Evolutionary conservation across 2,888 invertebrate species (phyloP).

Genomic region (Metacarcinus magister): DNA sequence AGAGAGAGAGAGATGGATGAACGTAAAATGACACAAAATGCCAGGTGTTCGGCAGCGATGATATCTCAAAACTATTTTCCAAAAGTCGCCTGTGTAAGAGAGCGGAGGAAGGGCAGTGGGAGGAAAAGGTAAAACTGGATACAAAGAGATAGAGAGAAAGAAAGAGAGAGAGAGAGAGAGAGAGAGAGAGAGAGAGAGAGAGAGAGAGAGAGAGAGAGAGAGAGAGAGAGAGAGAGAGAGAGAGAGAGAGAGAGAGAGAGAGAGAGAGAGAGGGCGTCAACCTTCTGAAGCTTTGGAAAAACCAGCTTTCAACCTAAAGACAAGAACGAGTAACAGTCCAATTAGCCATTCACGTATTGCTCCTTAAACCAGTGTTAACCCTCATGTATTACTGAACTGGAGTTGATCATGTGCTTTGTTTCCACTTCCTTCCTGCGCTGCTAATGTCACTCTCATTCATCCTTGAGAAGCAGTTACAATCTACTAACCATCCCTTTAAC

Average conservation of each 20-base stretch:
- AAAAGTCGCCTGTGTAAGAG: background rate
- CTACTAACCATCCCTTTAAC: no score
- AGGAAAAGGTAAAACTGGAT: background rate
- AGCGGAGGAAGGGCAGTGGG: background rate
- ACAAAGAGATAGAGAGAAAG: no score
- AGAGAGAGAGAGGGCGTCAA: constrained; percentile 14
- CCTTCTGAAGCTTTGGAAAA: background rate
- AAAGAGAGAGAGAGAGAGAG: no score
- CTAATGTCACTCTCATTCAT: no score
- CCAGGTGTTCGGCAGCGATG: background rate
- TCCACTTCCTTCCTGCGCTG: background rate
- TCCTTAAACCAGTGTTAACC: background rate
- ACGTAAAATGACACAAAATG: background rate
- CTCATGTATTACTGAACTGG: background rate
- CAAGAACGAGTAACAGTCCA: background rate
- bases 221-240: no score
- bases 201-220: no score
- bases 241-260: background rate
- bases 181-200: no score
- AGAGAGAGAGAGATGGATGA: background rate
- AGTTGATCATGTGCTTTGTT: background rate
- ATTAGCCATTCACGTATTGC: background rate
- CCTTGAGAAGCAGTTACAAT: no score
- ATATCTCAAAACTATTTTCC: background rate
- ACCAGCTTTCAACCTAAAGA: background rate